phyloP scores from a whole-genome alignment of 2,888 invertebrate species.

The Gymnosoma rotundatum region DNA sequence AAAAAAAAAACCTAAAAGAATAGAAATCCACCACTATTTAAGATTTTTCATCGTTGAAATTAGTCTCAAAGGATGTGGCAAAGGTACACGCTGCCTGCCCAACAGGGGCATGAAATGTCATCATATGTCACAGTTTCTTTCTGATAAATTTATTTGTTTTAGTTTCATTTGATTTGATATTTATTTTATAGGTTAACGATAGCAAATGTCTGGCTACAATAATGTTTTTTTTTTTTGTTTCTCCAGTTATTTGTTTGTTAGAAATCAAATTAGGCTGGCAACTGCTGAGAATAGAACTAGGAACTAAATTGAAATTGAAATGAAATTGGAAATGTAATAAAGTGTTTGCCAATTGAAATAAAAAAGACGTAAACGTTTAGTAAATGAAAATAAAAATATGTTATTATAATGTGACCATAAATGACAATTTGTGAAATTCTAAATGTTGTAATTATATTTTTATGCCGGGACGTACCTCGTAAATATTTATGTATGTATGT shows the following conservation, averaged over 20 bases:
- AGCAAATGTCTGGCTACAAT: conserved; percentile 60
- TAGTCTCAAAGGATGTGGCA: conserved; percentile 30
- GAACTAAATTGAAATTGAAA: conserved; percentile 66
- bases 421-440: conserved; percentile 64
- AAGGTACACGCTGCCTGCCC: conserved; percentile 32
- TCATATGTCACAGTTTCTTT: conserved; percentile 64
- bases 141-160: conserved; percentile 38
- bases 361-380: conserved; percentile 4
- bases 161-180: conserved; percentile 51
- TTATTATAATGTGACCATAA: conserved; percentile 68
- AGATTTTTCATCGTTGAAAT: background rate
- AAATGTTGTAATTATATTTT: conserved; percentile 55
- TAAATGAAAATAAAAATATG: conserved; percentile 48
- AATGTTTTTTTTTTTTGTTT: conserved; percentile 18
- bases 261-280: conserved; percentile 67
- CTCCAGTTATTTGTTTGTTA: conserved; percentile 41
- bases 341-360: conserved; percentile 56
- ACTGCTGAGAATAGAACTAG: conserved; percentile 58
- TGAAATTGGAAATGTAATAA: conserved; percentile 70
- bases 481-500: background rate
- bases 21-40: conserved; percentile 40
- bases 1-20: background rate
- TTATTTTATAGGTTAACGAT: conserved; percentile 63
- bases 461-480: conserved; percentile 10
- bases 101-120: conserved; percentile 58